Conservation (phyloP, 2,888 invertebrate species). For the Pyrrhia umbra region DNA sequence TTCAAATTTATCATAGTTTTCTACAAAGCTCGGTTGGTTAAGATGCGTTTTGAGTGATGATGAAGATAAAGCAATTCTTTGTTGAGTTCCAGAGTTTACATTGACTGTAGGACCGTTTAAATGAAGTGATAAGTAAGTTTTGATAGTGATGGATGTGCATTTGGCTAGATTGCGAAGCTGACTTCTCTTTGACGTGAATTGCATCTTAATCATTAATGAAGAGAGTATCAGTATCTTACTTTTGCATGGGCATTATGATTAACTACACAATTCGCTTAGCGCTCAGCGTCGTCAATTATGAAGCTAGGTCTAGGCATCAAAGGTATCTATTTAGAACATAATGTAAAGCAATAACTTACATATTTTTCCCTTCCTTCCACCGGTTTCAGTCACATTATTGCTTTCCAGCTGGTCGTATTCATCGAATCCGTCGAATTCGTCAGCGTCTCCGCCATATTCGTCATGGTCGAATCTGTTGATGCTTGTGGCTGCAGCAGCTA, state of each 20-base stretch:
- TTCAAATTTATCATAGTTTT: no score
- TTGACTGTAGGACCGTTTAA: no score
- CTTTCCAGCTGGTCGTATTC: slow-evolving; percentile 53
- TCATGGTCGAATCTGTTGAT: slow-evolving; percentile 57
- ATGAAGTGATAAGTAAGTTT: no score
- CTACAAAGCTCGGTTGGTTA: no score
- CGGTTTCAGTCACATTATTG: slow-evolving; percentile 44
- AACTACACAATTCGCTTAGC: not conserved
- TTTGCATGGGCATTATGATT: not conserved
- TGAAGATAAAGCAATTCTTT: no score
- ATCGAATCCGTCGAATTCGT: slow-evolving; percentile 61
- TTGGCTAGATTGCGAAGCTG: no score
- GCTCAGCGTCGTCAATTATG: not conserved
- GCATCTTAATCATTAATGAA: no score
- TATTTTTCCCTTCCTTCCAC: slow-evolving; percentile 78
- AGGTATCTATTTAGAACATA: not conserved
- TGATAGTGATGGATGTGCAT: no score
- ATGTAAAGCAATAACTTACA: slow-evolving; percentile 71
- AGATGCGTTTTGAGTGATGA: no score
- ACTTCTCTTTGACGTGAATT: no score
- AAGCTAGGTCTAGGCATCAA: not conserved
- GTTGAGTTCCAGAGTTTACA: no score
- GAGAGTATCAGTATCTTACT: no score
- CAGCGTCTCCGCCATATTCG: slow-evolving; percentile 8
- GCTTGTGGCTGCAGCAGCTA: slow-evolving; percentile 71